Base-by-base conservation (phyloP, 2,888 invertebrate species). In the Mythimna loreyi region DNA sequence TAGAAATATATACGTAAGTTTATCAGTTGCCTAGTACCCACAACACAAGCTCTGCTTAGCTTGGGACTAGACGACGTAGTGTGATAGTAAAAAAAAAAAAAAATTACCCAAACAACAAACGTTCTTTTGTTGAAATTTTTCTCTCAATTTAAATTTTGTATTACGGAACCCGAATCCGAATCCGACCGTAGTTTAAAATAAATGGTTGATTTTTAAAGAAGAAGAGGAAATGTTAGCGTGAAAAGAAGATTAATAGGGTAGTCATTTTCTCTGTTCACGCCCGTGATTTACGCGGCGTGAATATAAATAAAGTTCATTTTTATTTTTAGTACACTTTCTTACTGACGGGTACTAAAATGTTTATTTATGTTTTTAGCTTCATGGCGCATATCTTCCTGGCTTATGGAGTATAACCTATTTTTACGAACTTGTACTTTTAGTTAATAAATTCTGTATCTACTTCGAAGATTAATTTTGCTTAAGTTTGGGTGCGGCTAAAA, bases 271-370 rank as follows among this genome's bases (percentile, higher is more conserved):
- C 81, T 78, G 81, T 70, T 66, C 59, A 56, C 81, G 23, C 62
- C 80, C 66, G 40, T 80, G 81, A 78, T 80, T 66, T 61, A 71
- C 78, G 81, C 66, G 63, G 59, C 77, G 81, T 80, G 78, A 80
- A 78, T 80, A 66, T 77, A 77, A 78, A 78, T 80, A 78, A 76
- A 77, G 65, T 77, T 55, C 66, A 63, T 66, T 80, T 76, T 80
- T 80, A 66, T 76, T 78, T 71, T 80, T 80, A 77, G 47, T 77
- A 76, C 55, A 66, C 62, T 66, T 76, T 70, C 71, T 76, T 65
- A 69, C 65, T 60, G 76, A 60, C 71, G 59, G 45, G 65, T 45
- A 80, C 50, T 78, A 80, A 78, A 78, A 78, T 80, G 70, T 69
- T 80, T 80, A 71, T 76, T 80, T 76, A 80, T 78, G 77, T 76